Conservation (phyloP, 2,888 invertebrate species). For the Capitulum mitella region DNA sequence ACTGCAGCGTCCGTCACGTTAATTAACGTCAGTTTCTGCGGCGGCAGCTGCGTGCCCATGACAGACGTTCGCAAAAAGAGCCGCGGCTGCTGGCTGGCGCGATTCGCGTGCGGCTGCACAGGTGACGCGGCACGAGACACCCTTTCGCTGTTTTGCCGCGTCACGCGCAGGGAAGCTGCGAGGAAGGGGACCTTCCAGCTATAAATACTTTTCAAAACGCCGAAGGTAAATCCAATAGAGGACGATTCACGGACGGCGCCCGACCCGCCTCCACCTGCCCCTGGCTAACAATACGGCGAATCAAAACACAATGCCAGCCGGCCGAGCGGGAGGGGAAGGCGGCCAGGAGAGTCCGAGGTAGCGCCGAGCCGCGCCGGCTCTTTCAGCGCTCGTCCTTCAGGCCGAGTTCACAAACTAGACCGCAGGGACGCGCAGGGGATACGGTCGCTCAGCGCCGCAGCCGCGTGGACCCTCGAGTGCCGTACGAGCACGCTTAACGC, state of each 20-base stretch:
- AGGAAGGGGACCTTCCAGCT: neutral
- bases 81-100: too few species aligned
- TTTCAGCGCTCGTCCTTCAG: neutral
- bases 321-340: too few species aligned
- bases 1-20: too few species aligned
- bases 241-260: neutral
- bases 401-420: neutral
- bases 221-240: slow-evolving; percentile 10
- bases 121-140: too few species aligned
- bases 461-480: neutral
- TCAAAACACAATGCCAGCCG: neutral
- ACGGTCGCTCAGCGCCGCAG: neutral
- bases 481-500: neutral
- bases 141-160: neutral
- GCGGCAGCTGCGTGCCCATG: too few species aligned
- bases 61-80: too few species aligned
- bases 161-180: neutral
- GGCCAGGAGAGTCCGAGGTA: too few species aligned
- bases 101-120: too few species aligned
- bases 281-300: neutral
- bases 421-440: neutral
- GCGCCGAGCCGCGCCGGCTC: neutral
- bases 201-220: neutral
- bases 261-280: slow-evolving; percentile 16
- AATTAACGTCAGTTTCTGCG: too few species aligned